Evolutionary conservation across 2,113 vertebrate species (phyloP), one percentile per base, ranked within the genome.

Genomic region (Oriolus oriolus): DNA sequence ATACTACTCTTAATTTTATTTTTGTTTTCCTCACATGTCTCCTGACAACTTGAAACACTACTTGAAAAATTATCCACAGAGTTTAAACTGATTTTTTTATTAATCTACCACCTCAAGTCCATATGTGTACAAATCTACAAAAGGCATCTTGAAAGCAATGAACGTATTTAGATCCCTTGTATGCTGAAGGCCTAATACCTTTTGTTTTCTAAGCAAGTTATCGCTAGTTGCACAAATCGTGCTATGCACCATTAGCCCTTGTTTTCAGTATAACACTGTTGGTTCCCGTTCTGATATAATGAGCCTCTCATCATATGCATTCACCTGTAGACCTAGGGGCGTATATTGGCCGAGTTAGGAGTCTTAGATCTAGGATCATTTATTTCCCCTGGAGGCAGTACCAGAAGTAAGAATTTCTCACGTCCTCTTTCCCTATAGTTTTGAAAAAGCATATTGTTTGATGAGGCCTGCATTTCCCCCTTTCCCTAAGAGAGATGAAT

Each of bases 331-430:
- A 66, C 22, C 44, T 66, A 35, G 17, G 17, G 79, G 27, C 7
- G 24, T 31, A 27, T 65, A 45, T 11, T 52, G 37, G 8, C 30
- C 8, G 61, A 28, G 45, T 50, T 61, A 54, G 2, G 2, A 30
- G 8, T 66, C 33, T 63, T 52, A 33, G 24, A 23, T 13, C 5
- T 44, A n/a, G 20, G 27, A 61, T 41, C 28, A 21, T 89, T 74
- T 73, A 31, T 50, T 26, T 65, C 13, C 37, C 45, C 0, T 0
- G 14, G 4, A 73, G 1, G 1, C 7, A 61, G 23, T 49, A 65
- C 11, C 16, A 80, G 56, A 69, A 90, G 17, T 33, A 87, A 39
- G 21, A 83, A 65, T 8, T 27, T 63, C 11, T 82, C 10, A 3
- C 2, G 3, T 37, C 41, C 7, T 83, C 21, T 10, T 22, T 65